Percentiles rank a stretch among this genome's conserved stretches.
phyloP scores from a whole-genome alignment of 2,113 vertebrate species.

The Colaptes auratus region DNA sequence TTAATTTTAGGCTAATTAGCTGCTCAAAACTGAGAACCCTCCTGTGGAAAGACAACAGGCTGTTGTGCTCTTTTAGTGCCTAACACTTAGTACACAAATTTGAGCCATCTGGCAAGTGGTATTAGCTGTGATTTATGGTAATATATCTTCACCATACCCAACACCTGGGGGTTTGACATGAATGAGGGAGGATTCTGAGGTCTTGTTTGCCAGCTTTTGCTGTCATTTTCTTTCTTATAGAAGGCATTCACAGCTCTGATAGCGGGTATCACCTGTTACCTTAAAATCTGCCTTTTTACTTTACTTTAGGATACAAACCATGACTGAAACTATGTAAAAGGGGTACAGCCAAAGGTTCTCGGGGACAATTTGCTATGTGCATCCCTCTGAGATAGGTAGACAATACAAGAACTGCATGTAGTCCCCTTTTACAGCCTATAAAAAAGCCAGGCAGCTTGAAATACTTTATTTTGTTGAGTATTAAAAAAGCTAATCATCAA shows the following conservation, averaged over 20 bases:
- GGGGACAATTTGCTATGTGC: not conserved
- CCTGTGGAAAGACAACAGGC: not conserved
- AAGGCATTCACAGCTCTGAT: not conserved
- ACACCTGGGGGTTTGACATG: not conserved
- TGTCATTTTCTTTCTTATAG: not conserved
- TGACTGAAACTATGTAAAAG: not conserved
- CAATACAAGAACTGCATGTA: not conserved
- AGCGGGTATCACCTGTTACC: not conserved
- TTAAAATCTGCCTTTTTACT: not conserved
- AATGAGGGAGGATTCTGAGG: not conserved
- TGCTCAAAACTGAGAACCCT: conserved; percentile 6
- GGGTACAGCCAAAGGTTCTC: not conserved
- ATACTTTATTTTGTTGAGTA: not conserved
- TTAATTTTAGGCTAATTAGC: conserved; percentile 49
- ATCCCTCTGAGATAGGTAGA: not conserved
- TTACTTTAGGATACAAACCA: not conserved
- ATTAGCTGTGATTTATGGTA: conserved; percentile 37
- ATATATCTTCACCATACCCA: not conserved
- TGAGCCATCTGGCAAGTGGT: conserved; percentile 41
- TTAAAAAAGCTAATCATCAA: not conserved
- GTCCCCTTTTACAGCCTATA: not conserved
- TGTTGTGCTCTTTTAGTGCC: conserved; percentile 19
- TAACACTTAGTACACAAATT: conserved; percentile 13
- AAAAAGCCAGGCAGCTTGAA: not conserved
- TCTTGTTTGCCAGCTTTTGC: not conserved